Evolutionary conservation across 2,113 vertebrate species (phyloP), one percentile per base, ranked within the genome.

Genomic region (Columba livia): DNA sequence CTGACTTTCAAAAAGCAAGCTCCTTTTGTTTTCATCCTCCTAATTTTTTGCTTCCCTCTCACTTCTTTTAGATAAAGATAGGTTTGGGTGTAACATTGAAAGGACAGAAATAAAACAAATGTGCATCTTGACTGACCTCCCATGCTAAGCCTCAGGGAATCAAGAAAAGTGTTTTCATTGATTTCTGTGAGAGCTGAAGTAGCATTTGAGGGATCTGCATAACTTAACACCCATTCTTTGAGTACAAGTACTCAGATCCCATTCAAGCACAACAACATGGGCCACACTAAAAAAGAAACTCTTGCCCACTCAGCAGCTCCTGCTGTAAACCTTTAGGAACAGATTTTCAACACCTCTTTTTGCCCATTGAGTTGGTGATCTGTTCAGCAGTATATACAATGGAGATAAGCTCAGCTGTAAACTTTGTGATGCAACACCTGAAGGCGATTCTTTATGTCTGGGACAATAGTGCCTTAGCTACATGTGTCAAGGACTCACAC

Each of bases 401-500:
- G 31, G 57, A 71, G 50, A 56, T 34, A 69, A 83, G 9, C 19
- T 77, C 18, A 74, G 51, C 23, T 62, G 58, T 83, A 88, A 80
- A 58, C 70, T 88, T 94, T 80, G 8, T 25, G 38, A 50, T 21
- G 11, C 58, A 83, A 36, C 9, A 77, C 21, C 19, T 86, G 40
- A 80, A 88, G 36, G 32, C 23, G 80, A 6, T 70, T 82, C n/a
- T 78, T 95, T 69, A n/a, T 85, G 24, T 60, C 64, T 66, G 61
- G 42, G 20, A 78, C 47, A 90, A 2, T 10, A 50, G 23, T 25
- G 31, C 48, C 71, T 91, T 51, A 90, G 19, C 15, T 90, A 36
- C 34, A 15, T 31, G 20, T 72, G 34, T 66, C 21, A 71, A 67
- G 34, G 10, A 73, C 29, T 54, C n/a, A 72, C 19, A 42, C 0